Evolutionary conservation across 2,113 vertebrate species (phyloP).

Genomic region (Colossoma macropomum): DNA sequence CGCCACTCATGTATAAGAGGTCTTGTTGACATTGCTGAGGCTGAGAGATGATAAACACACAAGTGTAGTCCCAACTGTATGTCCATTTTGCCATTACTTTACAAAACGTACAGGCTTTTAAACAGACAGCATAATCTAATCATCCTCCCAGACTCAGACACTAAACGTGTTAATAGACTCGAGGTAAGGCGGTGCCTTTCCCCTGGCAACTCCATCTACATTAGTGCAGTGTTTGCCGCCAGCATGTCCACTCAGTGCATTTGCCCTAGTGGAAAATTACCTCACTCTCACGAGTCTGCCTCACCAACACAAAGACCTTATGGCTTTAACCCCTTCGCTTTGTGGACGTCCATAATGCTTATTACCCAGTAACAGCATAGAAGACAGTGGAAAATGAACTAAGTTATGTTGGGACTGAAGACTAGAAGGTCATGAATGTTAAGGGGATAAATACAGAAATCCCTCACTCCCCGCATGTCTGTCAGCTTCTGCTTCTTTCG

Average conservation of each 20-base stretch:
- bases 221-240: neutral
- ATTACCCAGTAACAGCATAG: neutral
- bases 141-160: neutral
- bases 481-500: too few species aligned
- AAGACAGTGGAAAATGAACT: too few species aligned
- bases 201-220: neutral
- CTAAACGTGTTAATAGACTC: slow-evolving; percentile 10
- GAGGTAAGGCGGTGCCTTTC: neutral
- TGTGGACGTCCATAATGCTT: neutral
- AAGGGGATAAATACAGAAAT: too few species aligned
- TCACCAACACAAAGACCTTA: neutral
- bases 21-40: slow-evolving; percentile 26
- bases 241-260: neutral
- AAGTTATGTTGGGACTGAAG: too few species aligned
- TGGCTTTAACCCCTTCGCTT: neutral
- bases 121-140: neutral
- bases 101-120: slow-evolving; percentile 13
- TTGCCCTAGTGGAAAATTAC: slow-evolving; percentile 13
- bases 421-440: too few species aligned
- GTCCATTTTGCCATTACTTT: slow-evolving; percentile 18
- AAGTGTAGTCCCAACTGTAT: slow-evolving; percentile 4
- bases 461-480: too few species aligned
- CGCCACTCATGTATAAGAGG: neutral
- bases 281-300: neutral
- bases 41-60: slow-evolving; percentile 28